Percentiles rank a stretch among this genome's conserved stretches.
Evolutionary conservation across 2,113 vertebrate genomes (phyloP).

Genomic region (Rhabdornis inornatus): DNA sequence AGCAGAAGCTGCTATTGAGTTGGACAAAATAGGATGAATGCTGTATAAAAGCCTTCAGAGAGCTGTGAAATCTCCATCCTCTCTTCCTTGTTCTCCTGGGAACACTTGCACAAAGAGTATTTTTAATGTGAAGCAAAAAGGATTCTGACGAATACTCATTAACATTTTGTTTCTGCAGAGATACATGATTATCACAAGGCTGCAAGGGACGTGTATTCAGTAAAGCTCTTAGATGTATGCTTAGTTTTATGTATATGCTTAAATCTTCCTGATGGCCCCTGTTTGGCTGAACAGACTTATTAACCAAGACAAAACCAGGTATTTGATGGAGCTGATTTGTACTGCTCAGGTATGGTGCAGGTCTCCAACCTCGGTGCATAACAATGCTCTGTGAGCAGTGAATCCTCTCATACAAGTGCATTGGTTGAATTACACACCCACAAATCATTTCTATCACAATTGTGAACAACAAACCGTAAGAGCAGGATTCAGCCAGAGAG

Average conservation of each 20-base stretch:
- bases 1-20: constrained; percentile 55
- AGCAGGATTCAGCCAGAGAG: background rate
- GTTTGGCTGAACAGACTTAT: background rate
- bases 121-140: constrained; percentile 62
- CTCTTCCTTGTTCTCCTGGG: constrained; percentile 54
- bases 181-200: constrained; percentile 27
- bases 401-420: background rate
- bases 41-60: constrained; percentile 60
- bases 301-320: background rate
- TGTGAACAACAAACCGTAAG: background rate
- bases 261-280: background rate
- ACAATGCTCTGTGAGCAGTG: background rate
- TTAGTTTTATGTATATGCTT: constrained; percentile 11
- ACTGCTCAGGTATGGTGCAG: background rate
- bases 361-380: background rate
- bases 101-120: constrained; percentile 60
- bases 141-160: constrained; percentile 54
- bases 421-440: background rate
- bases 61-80: constrained; percentile 61
- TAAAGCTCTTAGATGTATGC: constrained; percentile 14
- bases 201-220: background rate
- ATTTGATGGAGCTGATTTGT: background rate
- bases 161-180: constrained; percentile 59
- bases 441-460: background rate
- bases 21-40: constrained; percentile 58